Percentiles rank a stretch among this genome's conserved stretches.
These are phyloP conservation scores for Orestias chungarensis DNA, from an alignment of 2,797 vertebrate genomes.

Conservation along the genomic window DNA sequence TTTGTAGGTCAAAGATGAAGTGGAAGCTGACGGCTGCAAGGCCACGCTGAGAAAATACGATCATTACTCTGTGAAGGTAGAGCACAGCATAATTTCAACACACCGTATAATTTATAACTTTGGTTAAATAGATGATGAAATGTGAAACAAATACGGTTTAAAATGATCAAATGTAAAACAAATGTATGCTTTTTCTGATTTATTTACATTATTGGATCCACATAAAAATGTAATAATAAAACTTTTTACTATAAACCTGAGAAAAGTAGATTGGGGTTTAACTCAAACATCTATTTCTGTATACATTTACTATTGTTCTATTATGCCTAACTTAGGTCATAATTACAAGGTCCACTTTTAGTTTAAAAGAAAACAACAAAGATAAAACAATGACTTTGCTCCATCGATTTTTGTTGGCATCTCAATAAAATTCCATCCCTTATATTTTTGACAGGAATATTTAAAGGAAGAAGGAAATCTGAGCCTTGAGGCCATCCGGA, in stretches of 20 bases:
- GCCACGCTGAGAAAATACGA: conserved; percentile 60
- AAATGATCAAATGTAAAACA: background rate
- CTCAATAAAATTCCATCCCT: accelerated
- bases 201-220: background rate
- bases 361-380: background rate
- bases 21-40: conserved; percentile 58
- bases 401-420: too few relatives aligned
- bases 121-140: background rate
- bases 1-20: conserved; percentile 64
- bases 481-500: conserved; percentile 30
- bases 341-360: background rate
- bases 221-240: too few relatives aligned
- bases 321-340: background rate
- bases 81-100: background rate
- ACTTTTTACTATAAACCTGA: background rate
- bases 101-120: background rate
- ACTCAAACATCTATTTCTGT: background rate
- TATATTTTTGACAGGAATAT: conserved; percentile 18
- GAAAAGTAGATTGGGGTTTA: background rate
- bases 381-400: background rate
- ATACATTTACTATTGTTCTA: background rate
- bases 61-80: conserved; percentile 74
- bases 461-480: conserved; percentile 18
- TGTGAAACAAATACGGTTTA: background rate
- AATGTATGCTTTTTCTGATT: background rate